phyloP scores from a whole-genome alignment of 2,888 invertebrate species.

The Caenorhabditis sp. region DNA sequence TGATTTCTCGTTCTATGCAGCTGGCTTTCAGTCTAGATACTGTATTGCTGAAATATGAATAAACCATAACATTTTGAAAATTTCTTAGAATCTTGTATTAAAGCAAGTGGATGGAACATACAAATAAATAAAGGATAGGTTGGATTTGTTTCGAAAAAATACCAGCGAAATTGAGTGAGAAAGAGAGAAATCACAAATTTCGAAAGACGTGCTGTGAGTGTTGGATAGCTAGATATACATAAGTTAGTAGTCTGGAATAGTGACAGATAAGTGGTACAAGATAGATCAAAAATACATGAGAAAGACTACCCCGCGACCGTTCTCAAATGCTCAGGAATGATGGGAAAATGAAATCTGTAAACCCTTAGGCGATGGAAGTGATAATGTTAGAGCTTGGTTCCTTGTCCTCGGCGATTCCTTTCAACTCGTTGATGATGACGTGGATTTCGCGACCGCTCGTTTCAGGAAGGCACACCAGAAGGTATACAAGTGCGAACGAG shows the following conservation, averaged over 20 bases:
- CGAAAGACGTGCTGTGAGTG: conserved; percentile 46
- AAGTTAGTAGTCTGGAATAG: conserved; percentile 22
- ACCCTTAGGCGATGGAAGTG: conserved; percentile 27
- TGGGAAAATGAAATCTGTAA: background rate
- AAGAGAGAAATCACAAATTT: background rate
- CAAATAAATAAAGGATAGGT: conserved; percentile 13
- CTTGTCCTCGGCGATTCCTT: conserved; percentile 56
- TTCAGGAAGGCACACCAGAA: conserved; percentile 71
- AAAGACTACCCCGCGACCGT: conserved; percentile 62
- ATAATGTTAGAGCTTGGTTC: conserved; percentile 22
- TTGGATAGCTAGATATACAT: background rate
- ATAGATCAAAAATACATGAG: conserved; percentile 44
- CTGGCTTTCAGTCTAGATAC: no score
- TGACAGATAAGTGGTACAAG: conserved; percentile 11
- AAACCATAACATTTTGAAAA: no score
- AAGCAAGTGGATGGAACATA: conserved; percentile 13
- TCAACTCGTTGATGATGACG: conserved; percentile 71
- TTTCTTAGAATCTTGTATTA: conserved; percentile 30
- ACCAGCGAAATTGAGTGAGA: conserved; percentile 26
- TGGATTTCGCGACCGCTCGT: conserved; percentile 75
- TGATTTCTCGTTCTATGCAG: no score
- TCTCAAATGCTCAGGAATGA: conserved; percentile 41
- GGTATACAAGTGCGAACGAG: conserved; percentile 66
- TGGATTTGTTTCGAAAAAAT: background rate
- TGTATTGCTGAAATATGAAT: no score